These are phyloP conservation scores for Apotomis capreana DNA, from an alignment of 2,888 invertebrate species.

Conservation along the genomic window DNA sequence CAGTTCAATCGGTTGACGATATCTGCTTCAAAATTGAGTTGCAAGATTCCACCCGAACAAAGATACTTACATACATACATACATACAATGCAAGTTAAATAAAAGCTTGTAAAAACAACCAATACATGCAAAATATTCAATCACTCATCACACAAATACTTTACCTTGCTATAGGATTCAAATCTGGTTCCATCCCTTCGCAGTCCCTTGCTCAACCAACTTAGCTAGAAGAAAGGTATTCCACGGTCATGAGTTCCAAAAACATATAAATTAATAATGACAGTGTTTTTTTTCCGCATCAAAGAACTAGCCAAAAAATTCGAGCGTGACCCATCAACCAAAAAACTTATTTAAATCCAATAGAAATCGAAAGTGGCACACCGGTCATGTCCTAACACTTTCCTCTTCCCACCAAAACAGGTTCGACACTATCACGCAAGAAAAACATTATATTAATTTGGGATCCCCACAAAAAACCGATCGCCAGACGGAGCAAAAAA, in stretches of 20 bases:
- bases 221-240: too few relatives aligned
- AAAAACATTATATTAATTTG: slow-evolving; percentile 82
- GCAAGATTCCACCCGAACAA: too few relatives aligned
- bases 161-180: too few relatives aligned
- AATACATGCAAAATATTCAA: too few relatives aligned
- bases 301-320: not conserved
- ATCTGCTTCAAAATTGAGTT: too few relatives aligned
- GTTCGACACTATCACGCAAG: slow-evolving; percentile 62
- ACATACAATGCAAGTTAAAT: too few relatives aligned
- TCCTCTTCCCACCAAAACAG: slow-evolving; percentile 68
- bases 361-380: slow-evolving; percentile 74
- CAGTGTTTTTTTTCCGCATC: not conserved
- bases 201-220: too few relatives aligned
- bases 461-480: slow-evolving; percentile 81
- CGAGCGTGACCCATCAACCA: slow-evolving; percentile 8
- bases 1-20: too few relatives aligned
- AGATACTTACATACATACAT: too few relatives aligned
- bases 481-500: slow-evolving; percentile 75
- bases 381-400: slow-evolving; percentile 70
- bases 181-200: too few relatives aligned
- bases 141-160: too few relatives aligned
- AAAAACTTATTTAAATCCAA: slow-evolving; percentile 42
- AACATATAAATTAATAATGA: not conserved
- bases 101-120: too few relatives aligned
- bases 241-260: not conserved